Evolutionary conservation across 2,888 invertebrate species (phyloP).

Genomic region (Habrosyne pyritoides): DNA sequence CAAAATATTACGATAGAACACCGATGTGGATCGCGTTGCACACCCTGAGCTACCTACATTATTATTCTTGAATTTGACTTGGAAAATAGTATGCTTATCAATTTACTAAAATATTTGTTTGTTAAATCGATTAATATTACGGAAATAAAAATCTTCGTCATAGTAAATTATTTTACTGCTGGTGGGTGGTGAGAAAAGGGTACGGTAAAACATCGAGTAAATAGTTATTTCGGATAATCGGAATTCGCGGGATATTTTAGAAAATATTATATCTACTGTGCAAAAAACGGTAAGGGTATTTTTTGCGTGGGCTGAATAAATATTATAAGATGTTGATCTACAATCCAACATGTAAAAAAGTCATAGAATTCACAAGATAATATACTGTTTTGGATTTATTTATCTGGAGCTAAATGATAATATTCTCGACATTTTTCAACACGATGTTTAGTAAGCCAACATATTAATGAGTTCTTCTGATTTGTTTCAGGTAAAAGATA

Average conservation of each 20-base stretch:
- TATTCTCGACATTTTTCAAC: no score
- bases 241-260: conserved; percentile 11
- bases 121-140: no score
- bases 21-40: no score
- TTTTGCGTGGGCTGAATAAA: conserved; percentile 36
- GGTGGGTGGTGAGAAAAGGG: not conserved
- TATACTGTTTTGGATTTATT: no score
- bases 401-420: no score
- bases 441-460: no score
- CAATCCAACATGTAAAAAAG: conserved; percentile 32
- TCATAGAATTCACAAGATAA: conserved; percentile 23
- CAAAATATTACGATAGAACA: conserved; percentile 33
- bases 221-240: conserved; percentile 2
- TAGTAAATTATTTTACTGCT: not conserved
- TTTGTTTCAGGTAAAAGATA: no score
- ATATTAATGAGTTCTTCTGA: no score
- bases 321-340: conserved; percentile 39
- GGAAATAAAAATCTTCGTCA: not conserved
- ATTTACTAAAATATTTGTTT: no score
- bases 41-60: not conserved
- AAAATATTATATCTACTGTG: conserved; percentile 28
- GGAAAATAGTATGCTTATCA: no score
- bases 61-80: no score
- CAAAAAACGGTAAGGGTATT: conserved; percentile 32
- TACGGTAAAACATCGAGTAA: not conserved